Conservation (phyloP, 2,888 invertebrate genomes). For the Hemistola chrysoprasaria region DNA sequence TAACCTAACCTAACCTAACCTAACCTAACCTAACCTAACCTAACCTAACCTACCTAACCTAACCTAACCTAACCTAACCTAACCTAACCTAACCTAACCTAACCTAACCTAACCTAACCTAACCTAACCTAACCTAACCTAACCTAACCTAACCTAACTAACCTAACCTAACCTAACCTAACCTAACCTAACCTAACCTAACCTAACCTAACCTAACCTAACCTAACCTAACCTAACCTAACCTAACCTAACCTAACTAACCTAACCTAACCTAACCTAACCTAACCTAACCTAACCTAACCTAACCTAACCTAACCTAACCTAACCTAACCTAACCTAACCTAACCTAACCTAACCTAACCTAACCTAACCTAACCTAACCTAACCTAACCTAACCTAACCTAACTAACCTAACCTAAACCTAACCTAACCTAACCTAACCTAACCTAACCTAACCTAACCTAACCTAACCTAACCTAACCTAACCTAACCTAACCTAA, state of each 20-base stretch:
- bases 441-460: slow-evolving; percentile 30
- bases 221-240: slow-evolving; percentile 29
- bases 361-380: slow-evolving; percentile 27
- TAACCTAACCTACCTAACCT: slow-evolving; percentile 29
- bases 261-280: slow-evolving; percentile 30
- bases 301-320: slow-evolving; percentile 13
- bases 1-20: slow-evolving; percentile 35
- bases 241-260: slow-evolving; percentile 33
- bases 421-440: slow-evolving; percentile 25
- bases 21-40: slow-evolving; percentile 29
- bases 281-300: slow-evolving; percentile 21
- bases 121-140: slow-evolving; percentile 34
- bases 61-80: slow-evolving; percentile 36
- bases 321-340: slow-evolving; percentile 24
- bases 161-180: slow-evolving; percentile 33
- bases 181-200: slow-evolving; percentile 30
- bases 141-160: slow-evolving; percentile 30
- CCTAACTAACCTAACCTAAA: slow-evolving; percentile 26
- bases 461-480: slow-evolving; percentile 35
- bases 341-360: slow-evolving; percentile 28
- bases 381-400: slow-evolving; percentile 28
- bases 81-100: slow-evolving; percentile 37
- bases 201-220: slow-evolving; percentile 30
- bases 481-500: slow-evolving; percentile 37
- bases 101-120: slow-evolving; percentile 37